A percentile compares a stretch with the other conserved stretches of the same genome.
phyloP scores from a whole-genome alignment of 1,140 invertebrate genomes.

The Radopholus similis region DNA sequence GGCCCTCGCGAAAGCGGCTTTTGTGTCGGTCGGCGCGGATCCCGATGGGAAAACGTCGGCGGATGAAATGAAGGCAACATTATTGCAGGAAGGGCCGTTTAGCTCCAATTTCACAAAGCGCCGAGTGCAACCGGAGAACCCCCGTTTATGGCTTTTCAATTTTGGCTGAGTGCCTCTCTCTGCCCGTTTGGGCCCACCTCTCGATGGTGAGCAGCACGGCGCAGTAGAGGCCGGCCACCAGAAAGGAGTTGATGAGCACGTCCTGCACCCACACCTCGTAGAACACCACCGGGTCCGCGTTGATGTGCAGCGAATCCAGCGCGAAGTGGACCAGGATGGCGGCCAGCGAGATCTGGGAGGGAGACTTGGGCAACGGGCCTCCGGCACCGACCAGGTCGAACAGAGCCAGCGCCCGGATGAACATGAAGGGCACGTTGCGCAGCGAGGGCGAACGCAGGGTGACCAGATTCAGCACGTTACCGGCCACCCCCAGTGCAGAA shows the following conservation, averaged over 20 bases:
- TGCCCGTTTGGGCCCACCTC: too few species aligned
- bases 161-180: too few species aligned
- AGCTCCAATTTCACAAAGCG: too few species aligned
- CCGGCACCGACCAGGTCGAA: constrained; percentile 51
- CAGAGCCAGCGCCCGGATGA: constrained; percentile 52
- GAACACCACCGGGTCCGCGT: constrained; percentile 30
- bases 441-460: constrained; percentile 50
- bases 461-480: constrained; percentile 51
- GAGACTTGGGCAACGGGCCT: not conserved
- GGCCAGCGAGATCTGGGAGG: constrained; percentile 41
- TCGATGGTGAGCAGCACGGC: constrained; percentile 57
- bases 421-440: constrained; percentile 56
- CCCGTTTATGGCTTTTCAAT: too few species aligned
- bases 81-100: too few species aligned
- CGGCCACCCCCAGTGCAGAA: constrained; percentile 46
- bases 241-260: constrained; percentile 54
- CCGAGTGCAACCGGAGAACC: too few species aligned
- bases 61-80: too few species aligned
- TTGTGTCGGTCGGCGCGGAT: too few species aligned
- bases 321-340: constrained; percentile 49
- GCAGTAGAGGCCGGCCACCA: constrained; percentile 58
- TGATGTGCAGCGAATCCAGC: constrained; percentile 30
- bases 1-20: too few species aligned
- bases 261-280: constrained; percentile 42
- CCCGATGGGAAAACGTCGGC: too few species aligned